Evolutionary conservation across 2,797 vertebrate genomes (phyloP).

Genomic region (Acanthiza pusilla): DNA sequence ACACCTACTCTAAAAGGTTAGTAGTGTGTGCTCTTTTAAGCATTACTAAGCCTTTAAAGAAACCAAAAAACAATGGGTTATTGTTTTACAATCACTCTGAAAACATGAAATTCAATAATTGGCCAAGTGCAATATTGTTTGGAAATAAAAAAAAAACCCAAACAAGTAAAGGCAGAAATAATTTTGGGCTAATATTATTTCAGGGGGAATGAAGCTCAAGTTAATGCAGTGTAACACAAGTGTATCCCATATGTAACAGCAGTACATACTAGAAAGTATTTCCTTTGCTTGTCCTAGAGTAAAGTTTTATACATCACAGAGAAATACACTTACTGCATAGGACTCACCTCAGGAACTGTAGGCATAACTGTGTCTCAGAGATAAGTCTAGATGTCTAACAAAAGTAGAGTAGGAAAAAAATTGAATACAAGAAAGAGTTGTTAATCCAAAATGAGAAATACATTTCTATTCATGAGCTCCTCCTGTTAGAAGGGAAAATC

Average conservation of each 20-base stretch:
- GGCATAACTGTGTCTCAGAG: not conserved
- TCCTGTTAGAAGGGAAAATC: not conserved
- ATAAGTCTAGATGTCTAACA: not conserved
- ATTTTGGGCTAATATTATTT: not conserved
- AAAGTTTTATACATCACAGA: not conserved
- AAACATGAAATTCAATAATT: not conserved
- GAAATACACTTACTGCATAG: not conserved
- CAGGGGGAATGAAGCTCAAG: not conserved
- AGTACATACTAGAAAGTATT: not conserved
- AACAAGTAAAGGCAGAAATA: not conserved
- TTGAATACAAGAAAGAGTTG: not conserved
- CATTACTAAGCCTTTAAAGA: not conserved
- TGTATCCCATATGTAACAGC: not conserved
- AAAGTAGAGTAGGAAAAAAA: not conserved
- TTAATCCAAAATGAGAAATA: not conserved
- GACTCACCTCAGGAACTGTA: not conserved
- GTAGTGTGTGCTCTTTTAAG: not conserved
- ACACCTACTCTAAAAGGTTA: not conserved
- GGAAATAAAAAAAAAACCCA: not conserved
- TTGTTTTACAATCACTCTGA: not conserved
- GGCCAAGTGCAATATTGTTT: not conserved
- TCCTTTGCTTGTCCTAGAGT: not conserved
- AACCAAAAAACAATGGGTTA: not conserved
- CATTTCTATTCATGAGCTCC: not conserved
- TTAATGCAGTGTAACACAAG: not conserved